Evolutionary conservation across 2,888 invertebrate genomes (phyloP).

Genomic region (Campaea margaritaria): DNA sequence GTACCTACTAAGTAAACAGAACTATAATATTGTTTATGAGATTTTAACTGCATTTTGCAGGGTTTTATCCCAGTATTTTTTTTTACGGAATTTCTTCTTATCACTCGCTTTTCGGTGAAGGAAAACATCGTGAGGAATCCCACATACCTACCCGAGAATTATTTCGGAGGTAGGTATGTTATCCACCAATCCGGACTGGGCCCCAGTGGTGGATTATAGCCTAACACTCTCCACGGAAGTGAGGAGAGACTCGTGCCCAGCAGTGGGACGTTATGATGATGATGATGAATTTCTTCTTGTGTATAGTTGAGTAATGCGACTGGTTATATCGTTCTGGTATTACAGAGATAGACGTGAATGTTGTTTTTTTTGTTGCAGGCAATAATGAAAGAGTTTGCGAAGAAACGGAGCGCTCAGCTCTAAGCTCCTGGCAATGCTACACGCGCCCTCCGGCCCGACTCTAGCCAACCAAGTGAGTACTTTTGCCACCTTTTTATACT

Average conservation of each 20-base stretch:
- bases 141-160: too few species aligned
- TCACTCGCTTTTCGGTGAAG: too few species aligned
- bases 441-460: conserved; percentile 32
- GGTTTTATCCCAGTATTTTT: neutral
- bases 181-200: too few species aligned
- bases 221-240: too few species aligned
- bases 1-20: neutral
- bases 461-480: conserved; percentile 47
- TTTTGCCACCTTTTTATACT: conserved; percentile 19
- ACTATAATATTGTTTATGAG: conserved; percentile 4
- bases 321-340: conserved; percentile 1
- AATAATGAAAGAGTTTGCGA: conserved; percentile 39
- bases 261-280: too few species aligned
- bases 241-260: too few species aligned
- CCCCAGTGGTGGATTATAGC: too few species aligned
- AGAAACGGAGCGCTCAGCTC: conserved; percentile 24
- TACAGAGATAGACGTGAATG: conserved; percentile 18
- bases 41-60: neutral
- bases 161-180: too few species aligned
- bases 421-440: conserved; percentile 47
- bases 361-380: conserved; percentile 50
- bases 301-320: conserved; percentile 3
- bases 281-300: conserved; percentile 6
- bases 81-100: neutral
- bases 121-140: too few species aligned